A percentile compares a stretch with the other conserved stretches of the same genome.
Conservation (phyloP, 2,113 vertebrate species). For the Pygoscelis adeliae region DNA sequence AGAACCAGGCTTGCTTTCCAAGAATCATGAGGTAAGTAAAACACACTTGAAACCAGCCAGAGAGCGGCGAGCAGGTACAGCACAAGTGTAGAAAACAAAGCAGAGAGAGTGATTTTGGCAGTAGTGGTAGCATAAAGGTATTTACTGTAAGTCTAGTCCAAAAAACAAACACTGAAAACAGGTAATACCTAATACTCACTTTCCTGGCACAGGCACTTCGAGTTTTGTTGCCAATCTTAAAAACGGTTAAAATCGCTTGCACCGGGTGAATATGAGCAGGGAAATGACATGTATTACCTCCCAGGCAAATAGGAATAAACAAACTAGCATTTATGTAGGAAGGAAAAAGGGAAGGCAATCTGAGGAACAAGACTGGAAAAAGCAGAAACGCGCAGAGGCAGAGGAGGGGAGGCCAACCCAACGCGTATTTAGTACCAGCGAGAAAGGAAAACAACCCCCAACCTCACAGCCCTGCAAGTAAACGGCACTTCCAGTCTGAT, state of each 20-base stretch:
- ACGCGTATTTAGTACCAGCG: fast-evolving
- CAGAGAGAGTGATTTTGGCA: slow-evolving; percentile 8
- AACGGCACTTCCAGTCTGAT: background rate
- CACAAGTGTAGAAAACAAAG: background rate
- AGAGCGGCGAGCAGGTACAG: background rate
- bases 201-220: background rate
- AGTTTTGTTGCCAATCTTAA: background rate
- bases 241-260: background rate
- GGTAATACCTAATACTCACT: background rate
- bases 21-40: slow-evolving; percentile 18
- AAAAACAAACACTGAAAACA: slow-evolving; percentile 22
- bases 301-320: background rate
- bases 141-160: slow-evolving; percentile 11
- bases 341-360: background rate
- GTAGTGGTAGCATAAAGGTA: background rate
- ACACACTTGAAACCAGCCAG: background rate
- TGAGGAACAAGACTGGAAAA: background rate
- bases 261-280: background rate
- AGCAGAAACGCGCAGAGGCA: background rate
- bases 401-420: background rate
- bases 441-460: background rate
- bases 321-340: background rate
- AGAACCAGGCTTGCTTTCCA: slow-evolving; percentile 27
- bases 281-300: background rate
- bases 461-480: background rate